Conservation (phyloP, 2,113 vertebrate genomes). For the Propithecus coquereli region DNA sequence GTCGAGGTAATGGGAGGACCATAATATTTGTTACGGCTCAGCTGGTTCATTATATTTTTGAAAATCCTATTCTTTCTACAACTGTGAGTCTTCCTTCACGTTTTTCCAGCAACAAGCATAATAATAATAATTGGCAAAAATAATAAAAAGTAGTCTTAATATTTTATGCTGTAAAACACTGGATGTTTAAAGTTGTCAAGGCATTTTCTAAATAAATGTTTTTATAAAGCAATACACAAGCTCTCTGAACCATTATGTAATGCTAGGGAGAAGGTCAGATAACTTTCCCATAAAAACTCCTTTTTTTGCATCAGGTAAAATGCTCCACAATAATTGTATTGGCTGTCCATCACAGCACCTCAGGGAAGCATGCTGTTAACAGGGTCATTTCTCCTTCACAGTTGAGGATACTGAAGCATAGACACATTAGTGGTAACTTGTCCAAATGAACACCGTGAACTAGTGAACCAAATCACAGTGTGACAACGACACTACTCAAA, state of each 20-base stretch:
- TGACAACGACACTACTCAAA: conserved; percentile 61
- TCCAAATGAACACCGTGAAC: conserved; percentile 68
- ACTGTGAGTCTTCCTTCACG: neutral
- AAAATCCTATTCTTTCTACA: neutral
- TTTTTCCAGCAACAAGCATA: conserved; percentile 34
- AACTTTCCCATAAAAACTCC: conserved; percentile 52
- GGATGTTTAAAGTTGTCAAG: conserved; percentile 39
- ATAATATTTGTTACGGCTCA: conserved; percentile 5
- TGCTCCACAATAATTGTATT: conserved; percentile 57
- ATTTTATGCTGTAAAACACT: conserved; percentile 47
- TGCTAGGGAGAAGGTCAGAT: conserved; percentile 40
- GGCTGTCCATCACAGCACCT: conserved; percentile 64
- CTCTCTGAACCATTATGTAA: conserved; percentile 50
- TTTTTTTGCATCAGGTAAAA: conserved; percentile 60
- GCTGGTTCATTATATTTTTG: conserved; percentile 29
- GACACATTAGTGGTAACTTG: conserved; percentile 67
- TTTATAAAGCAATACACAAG: conserved; percentile 60
- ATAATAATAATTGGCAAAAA: conserved; percentile 32
- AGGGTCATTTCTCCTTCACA: conserved; percentile 69
- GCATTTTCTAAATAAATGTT: conserved; percentile 64
- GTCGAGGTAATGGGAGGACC: neutral
- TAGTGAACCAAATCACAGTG: conserved; percentile 64
- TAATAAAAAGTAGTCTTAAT: conserved; percentile 61
- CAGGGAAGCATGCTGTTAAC: conserved; percentile 51
- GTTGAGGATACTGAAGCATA: conserved; percentile 43